Evolutionary conservation across 2,797 vertebrate species (phyloP), one percentile per base, ranked within the genome.

Genomic region (Decapterus maruadsi): DNA sequence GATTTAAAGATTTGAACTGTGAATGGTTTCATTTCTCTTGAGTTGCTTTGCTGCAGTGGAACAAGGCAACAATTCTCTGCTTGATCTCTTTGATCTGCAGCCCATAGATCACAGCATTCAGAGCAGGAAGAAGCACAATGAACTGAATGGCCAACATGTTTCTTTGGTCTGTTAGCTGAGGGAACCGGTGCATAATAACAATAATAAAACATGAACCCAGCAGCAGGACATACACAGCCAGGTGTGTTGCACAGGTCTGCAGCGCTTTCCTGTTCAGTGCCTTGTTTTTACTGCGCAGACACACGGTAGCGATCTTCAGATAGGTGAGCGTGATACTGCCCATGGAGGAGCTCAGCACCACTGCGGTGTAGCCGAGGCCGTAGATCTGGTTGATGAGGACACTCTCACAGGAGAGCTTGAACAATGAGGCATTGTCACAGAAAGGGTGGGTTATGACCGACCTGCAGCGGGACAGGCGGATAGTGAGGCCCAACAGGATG

Each of bases 391-490:
- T 97, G 72, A 94, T 77, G 0, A 77, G 13, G 0, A 92, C 89
- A 16, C 91, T 94, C 0, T 95, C 95, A 0, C 95, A 96, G 0
- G 95, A 95, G 40, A 96, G 93, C 58, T 92, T 92, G 31, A 96
- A 96, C 0, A 97, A 83, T 34, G 96, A 96, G 69, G 96, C 92
- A 61, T 96, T 96, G 61, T 96, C 94, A 3, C 96, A 97, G 83
- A 91, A 96, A 0, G 92, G 93, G 84, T 96, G 95, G 7, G 64
- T 71, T 58, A 97, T 90, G 0, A 89, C 82, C 13, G 87, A 85
- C 1, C 87, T 92, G 1, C 96, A 97, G 55, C 93, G 94, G 0
- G 94, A 89, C 64, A 97, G 90, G 0, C 92, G 87, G 14, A 94
- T 71, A 1, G 93, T 92, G 1, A 94, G 88, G 58, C 92, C 85